Evolutionary conservation across 2,888 invertebrate genomes (phyloP).

Genomic region (Zhuqinia jingwanae): DNA sequence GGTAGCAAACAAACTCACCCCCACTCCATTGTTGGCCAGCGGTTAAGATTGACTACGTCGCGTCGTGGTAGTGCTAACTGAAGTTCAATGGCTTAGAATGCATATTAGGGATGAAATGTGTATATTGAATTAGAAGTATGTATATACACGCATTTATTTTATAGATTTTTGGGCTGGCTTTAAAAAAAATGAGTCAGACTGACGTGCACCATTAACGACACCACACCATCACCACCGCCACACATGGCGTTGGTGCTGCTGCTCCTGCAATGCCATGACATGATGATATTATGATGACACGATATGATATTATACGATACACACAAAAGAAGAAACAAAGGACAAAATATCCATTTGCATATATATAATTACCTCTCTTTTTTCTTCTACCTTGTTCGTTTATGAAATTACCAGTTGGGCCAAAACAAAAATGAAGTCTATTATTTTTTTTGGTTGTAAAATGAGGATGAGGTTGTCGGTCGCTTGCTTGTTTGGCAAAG

Average conservation of each 20-base stretch:
- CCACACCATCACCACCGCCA: not conserved
- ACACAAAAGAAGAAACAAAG: slow-evolving; percentile 20
- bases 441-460: not conserved
- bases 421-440: not conserved
- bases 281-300: not conserved
- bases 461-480: slow-evolving; percentile 37
- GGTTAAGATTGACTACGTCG: too few species aligned
- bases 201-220: slow-evolving; percentile 21
- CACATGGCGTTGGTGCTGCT: not conserved
- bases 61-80: not conserved
- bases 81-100: slow-evolving; percentile 14
- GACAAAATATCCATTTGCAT: slow-evolving; percentile 28
- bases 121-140: too few species aligned
- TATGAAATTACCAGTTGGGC: slow-evolving; percentile 22
- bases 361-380: slow-evolving; percentile 28
- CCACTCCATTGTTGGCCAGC: too few species aligned
- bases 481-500: not conserved
- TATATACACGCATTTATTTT: too few species aligned
- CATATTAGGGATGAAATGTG: too few species aligned
- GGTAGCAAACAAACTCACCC: too few species aligned
- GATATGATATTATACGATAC: not conserved
- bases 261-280: slow-evolving; percentile 8
- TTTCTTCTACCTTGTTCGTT: too few species aligned
- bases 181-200: slow-evolving; percentile 22
- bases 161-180: not conserved